Percentiles rank a stretch among this genome's conserved stretches.
Evolutionary conservation across 2,113 vertebrate species (phyloP).

Genomic region (Labeo rohita): DNA sequence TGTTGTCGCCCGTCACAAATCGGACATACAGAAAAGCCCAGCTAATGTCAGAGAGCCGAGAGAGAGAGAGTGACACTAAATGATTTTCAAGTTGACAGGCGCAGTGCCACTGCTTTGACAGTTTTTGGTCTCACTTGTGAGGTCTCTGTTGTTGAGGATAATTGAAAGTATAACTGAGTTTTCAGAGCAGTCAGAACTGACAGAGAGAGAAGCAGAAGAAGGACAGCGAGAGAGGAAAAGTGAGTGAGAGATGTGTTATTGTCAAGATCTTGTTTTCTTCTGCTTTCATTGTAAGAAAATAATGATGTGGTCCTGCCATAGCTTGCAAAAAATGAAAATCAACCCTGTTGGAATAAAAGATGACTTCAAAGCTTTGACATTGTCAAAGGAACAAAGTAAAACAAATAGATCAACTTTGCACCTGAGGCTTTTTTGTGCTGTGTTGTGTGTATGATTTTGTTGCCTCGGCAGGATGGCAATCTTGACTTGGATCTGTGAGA

Average conservation of each 20-base stretch:
- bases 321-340: conserved; percentile 55
- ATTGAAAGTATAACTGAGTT: conserved; percentile 75
- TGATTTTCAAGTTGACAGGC: conserved; percentile 74
- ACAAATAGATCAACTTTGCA: conserved; percentile 64
- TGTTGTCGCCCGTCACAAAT: conserved; percentile 45
- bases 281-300: conserved; percentile 51
- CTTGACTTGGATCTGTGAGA: conserved; percentile 34
- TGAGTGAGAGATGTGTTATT: conserved; percentile 37
- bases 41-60: conserved; percentile 30
- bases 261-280: conserved; percentile 54
- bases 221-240: conserved; percentile 27
- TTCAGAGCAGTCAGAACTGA: conserved; percentile 60
- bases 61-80: conserved; percentile 75
- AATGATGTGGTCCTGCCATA: conserved; percentile 64
- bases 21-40: conserved; percentile 39
- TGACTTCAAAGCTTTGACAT: conserved; percentile 70
- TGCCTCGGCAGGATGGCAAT: conserved; percentile 23
- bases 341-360: conserved; percentile 58
- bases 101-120: conserved; percentile 73
- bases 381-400: conserved; percentile 69
- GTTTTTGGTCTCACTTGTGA: conserved; percentile 68
- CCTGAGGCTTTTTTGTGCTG: conserved; percentile 55
- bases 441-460: conserved; percentile 38
- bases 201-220: conserved; percentile 52
- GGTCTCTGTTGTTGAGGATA: conserved; percentile 71